Evolutionary conservation across 2,113 vertebrate genomes (phyloP), one percentile per base, ranked within the genome.

Genomic region (Phalacrocorax carbo): DNA sequence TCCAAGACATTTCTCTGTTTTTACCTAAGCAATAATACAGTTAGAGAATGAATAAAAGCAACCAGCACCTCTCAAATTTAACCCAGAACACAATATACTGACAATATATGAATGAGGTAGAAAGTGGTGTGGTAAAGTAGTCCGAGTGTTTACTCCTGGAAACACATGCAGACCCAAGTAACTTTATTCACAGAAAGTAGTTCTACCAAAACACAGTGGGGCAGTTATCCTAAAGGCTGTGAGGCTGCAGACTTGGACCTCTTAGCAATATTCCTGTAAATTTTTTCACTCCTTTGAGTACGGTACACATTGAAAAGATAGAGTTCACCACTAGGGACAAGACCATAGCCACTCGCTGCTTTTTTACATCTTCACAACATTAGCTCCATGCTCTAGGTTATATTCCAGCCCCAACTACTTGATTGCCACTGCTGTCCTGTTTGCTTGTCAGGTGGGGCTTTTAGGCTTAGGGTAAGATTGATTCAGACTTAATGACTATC

Each of bases 311-410:
- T 40, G 11, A 77, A 60, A 84, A 46, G 22, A 10, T 5, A 30
- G 26, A 57, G 3, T 36, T 70, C 29, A 51, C 5, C 12, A 26
- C 29, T 11, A 75, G 12, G 36, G 13, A 57, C 13, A 42, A 69
- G 18, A n/a, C 29, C 2, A 2, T 46, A 66, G 36, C 7, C 3
- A 2, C 15, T 85, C 1, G 1, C 5, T 54, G 29, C 8, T 68
- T 69, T 57, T 72, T 72, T 11, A 19, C 14, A 21, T 30, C 20
- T 73, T 44, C n/a, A 55, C 25, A 49, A 29, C 30, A 32, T 46
- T 75, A 79, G 15, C 11, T 64, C 22, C 13, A 25, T 17, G 9
- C 18, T 52, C 19, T 42, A 51, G 40, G 10, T 57, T 76, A 9
- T 42, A 34, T 66, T 90, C 36, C 29, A 52, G 25, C 5, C 9